These are phyloP conservation scores for Anastrepha obliqua DNA, from an alignment of 1,140 invertebrate genomes.

Conservation along the genomic window DNA sequence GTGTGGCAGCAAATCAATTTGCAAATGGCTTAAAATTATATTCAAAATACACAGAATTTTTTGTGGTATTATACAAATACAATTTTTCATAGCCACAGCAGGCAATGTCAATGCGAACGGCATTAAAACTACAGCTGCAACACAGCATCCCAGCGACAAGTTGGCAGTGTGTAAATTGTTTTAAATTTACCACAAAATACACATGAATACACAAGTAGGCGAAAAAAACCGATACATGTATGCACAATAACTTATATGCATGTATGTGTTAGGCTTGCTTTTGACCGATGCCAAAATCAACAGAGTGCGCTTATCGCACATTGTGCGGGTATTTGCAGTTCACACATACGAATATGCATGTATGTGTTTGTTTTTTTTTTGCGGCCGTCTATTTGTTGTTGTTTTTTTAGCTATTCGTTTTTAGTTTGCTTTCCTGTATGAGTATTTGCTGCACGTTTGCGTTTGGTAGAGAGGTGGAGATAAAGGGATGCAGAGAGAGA, in stretches of 20 bases:
- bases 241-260: background rate
- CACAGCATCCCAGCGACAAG: constrained; percentile 2
- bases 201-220: constrained; percentile 32
- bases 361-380: background rate
- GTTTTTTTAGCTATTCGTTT: background rate
- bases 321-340: background rate
- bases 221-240: background rate
- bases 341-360: background rate
- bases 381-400: background rate
- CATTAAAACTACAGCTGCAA: background rate
- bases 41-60: background rate
- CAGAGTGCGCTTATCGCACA: constrained; percentile 21
- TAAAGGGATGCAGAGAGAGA: background rate
- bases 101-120: constrained; percentile 15
- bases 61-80: background rate
- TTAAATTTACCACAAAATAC: constrained; percentile 47
- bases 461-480: background rate
- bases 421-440: background rate
- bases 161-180: constrained; percentile 41
- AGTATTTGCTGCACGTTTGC: constrained; percentile 18
- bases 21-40: no score
- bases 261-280: background rate
- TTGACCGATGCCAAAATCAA: constrained; percentile 30
- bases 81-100: background rate
- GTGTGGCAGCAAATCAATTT: no score